Evolutionary conservation across 2,113 vertebrate species (phyloP), one percentile per base, ranked within the genome.

Genomic region (Accipiter cooperii): DNA sequence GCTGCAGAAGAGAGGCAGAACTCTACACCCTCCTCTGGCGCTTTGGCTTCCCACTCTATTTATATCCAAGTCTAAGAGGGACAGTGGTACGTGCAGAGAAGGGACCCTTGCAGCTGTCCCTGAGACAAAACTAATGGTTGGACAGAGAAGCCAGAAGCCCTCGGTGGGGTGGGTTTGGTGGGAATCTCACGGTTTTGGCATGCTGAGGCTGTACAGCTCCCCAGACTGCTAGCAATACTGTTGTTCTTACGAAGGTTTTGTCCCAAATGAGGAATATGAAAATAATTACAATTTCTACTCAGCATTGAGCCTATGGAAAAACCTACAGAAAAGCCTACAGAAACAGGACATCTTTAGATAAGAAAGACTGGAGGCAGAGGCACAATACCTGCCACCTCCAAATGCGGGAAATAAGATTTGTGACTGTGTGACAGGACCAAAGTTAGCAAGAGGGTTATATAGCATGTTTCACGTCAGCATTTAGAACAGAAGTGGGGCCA

Each of bases 401-500:
- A 90, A 64, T 79, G 76, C 6, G 4, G 86, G 71, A 84, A 90
- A 44, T 73, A 52, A 87, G 52, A 75, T 91, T 91, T 91, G 54
- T 87, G 76, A 77, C 42, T 47, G 34, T 82, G 77, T 84, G 94
- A 91, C 89, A 83, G 70, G 74, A 89, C 78, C 70, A 44, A 82
- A 89, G 91, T 86, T 94, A 87, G 84, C 77, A 91, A 79, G 80
- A 92, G 79, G 90, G 92, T 88, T 85, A 54, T 46, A 25, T 31
- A 90, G 51, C 60, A 33, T 70, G 90, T 88, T 93, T 95, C 79
- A 63, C 1, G 0, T 93, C 92, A 90, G 71, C 9, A 0, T 89
- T 94, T 79, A 74, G 83, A 95, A 91, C 84, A 95, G 87, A 96
- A 96, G 26, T 87, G 92, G 84, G 94, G 73, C 92, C 89, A 36